These are phyloP conservation scores for Bolinopsis microptera DNA, from an alignment of 37 sponge, comb jelly and placozoan species.

Conservation along the genomic window DNA sequence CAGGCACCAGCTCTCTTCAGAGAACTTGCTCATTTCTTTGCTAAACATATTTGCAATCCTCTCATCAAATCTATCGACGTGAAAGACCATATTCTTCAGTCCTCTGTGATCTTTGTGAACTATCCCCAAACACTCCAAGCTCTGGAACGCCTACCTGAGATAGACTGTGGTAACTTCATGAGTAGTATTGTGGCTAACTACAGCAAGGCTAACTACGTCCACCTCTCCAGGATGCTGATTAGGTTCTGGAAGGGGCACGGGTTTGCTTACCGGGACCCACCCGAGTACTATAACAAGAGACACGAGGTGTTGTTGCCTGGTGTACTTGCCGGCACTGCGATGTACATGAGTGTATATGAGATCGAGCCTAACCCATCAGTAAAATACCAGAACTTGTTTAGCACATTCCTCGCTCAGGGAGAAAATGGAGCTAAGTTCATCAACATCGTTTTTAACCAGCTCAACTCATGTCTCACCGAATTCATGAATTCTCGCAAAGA, in stretches of 20 bases:
- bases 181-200: background rate
- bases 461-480: slow-evolving; percentile 45
- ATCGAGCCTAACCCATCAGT: slow-evolving; percentile 45
- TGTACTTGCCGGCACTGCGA: slow-evolving; percentile 24
- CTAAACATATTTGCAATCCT: slow-evolving; percentile 14
- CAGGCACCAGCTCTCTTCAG: slow-evolving; percentile 42
- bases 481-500: slow-evolving; percentile 41
- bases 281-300: slow-evolving; percentile 12
- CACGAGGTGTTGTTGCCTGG: slow-evolving; percentile 32
- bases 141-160: slow-evolving; percentile 44
- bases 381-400: slow-evolving; percentile 37
- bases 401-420: slow-evolving; percentile 11
- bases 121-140: slow-evolving; percentile 38
- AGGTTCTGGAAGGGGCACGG: slow-evolving; percentile 57
- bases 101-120: slow-evolving; percentile 59
- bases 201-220: slow-evolving; percentile 26
- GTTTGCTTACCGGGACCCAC: slow-evolving; percentile 32
- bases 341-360: slow-evolving; percentile 55
- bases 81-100: slow-evolving; percentile 41
- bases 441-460: slow-evolving; percentile 44
- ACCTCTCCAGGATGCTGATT: slow-evolving; percentile 44
- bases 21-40: slow-evolving; percentile 25
- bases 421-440: slow-evolving; percentile 49
- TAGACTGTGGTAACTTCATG: background rate
- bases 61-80: slow-evolving; percentile 9